Evolutionary conservation across 2,888 invertebrate genomes (phyloP).

Genomic region (Sisyra nigra): DNA sequence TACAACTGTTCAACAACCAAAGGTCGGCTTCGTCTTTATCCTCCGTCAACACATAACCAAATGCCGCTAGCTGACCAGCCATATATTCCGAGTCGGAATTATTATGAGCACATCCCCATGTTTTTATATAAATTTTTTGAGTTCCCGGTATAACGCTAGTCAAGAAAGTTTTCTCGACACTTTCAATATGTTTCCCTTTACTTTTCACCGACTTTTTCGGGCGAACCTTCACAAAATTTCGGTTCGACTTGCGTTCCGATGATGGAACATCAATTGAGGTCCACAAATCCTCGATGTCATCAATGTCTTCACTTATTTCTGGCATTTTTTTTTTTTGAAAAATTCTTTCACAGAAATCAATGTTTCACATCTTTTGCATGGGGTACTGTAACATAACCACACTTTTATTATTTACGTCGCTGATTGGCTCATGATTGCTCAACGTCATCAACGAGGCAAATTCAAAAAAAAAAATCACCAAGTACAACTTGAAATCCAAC

Average conservation of each 20-base stretch:
- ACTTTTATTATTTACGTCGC: background rate
- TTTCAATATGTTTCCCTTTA: background rate
- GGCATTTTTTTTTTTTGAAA: slow-evolving; percentile 18
- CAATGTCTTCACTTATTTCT: slow-evolving; percentile 51
- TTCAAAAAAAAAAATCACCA: too few relatives aligned
- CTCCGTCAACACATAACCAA: slow-evolving; percentile 73
- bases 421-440: too few relatives aligned
- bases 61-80: slow-evolving; percentile 83
- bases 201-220: slow-evolving; percentile 29
- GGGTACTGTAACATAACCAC: background rate
- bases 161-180: slow-evolving; percentile 30
- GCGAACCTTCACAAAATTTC: slow-evolving; percentile 51
- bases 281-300: slow-evolving; percentile 75
- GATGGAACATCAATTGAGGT: slow-evolving; percentile 65
- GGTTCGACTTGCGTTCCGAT: slow-evolving; percentile 55
- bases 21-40: slow-evolving; percentile 71
- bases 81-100: slow-evolving; percentile 97
- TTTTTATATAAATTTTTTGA: slow-evolving; percentile 71
- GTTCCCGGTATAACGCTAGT: slow-evolving; percentile 45
- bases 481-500: too few relatives aligned
- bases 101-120: slow-evolving; percentile 98
- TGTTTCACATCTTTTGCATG: background rate
- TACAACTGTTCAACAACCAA: slow-evolving; percentile 95
- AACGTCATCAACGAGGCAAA: too few relatives aligned
- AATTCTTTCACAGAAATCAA: background rate